Evolutionary conservation across 2,797 vertebrate species (phyloP).

Genomic region (Oreonectes daqikongensis): DNA sequence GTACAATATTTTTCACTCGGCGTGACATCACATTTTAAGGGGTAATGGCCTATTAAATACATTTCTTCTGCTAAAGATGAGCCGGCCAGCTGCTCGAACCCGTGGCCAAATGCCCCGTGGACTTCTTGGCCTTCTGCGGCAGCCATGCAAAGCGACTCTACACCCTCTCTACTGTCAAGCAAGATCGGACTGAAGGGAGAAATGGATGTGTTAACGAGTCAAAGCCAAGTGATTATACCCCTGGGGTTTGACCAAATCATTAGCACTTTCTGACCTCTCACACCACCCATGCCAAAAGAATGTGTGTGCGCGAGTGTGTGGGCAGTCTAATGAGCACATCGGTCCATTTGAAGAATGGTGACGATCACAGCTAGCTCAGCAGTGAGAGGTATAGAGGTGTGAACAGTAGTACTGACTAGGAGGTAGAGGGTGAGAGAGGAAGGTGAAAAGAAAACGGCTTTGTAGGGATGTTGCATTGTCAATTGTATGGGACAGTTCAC

Average conservation of each 20-base stretch:
- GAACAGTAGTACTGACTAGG: constrained; percentile 30
- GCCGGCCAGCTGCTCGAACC: constrained; percentile 45
- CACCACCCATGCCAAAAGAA: constrained; percentile 38
- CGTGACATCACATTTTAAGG: constrained; percentile 31
- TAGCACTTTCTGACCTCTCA: constrained; percentile 45
- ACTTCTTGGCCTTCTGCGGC: constrained; percentile 13
- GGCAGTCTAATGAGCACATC: constrained; percentile 50
- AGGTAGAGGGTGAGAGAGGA: constrained; percentile 17
- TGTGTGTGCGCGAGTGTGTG: constrained; percentile 21
- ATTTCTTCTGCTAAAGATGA: constrained; percentile 35
- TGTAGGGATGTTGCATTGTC: not conserved
- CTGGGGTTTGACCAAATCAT: constrained; percentile 40
- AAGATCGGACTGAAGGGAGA: constrained; percentile 26
- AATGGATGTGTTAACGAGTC: constrained; percentile 38
- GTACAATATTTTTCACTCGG: constrained; percentile 19
- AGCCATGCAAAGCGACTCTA: constrained; percentile 9
- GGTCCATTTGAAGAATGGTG: constrained; percentile 48
- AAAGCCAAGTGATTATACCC: constrained; percentile 50
- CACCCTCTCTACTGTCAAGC: constrained; percentile 23
- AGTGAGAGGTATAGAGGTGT: constrained; percentile 44
- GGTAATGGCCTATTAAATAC: constrained; percentile 55
- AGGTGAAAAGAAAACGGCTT: constrained; percentile 25
- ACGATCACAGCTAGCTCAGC: constrained; percentile 47
- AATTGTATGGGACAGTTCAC: not conserved
- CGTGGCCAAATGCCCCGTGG: constrained; percentile 40